These are phyloP conservation scores for Catalaphyllia jardinei DNA, from an alignment of 64 coral and sea anemone genomes.

Conservation along the genomic window DNA sequence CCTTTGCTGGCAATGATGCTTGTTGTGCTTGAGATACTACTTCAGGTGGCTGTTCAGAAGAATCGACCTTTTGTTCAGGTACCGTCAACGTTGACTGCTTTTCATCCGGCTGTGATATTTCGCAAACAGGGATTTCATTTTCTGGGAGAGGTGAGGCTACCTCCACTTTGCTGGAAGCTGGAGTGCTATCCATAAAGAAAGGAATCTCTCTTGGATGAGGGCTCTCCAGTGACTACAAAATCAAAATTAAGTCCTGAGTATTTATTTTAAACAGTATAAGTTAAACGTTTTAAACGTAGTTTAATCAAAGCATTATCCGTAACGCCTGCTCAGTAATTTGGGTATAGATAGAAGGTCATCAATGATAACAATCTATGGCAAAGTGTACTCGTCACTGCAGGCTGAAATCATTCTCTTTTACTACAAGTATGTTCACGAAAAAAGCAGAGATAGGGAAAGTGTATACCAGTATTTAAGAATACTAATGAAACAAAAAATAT, in stretches of 20 bases:
- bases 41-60: slow-evolving; percentile 22
- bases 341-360: slow-evolving; percentile 72
- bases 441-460: no score
- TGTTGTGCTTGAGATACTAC: background rate
- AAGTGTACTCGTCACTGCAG: slow-evolving; percentile 47
- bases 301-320: no score
- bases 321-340: slow-evolving; percentile 82
- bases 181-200: slow-evolving; percentile 17
- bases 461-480: no score
- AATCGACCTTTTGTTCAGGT: slow-evolving; percentile 12
- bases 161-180: background rate
- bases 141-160: background rate
- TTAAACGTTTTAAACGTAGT: no score
- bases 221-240: slow-evolving; percentile 2
- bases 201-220: slow-evolving; percentile 21
- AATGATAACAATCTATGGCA: slow-evolving; percentile 37
- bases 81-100: background rate
- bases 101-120: slow-evolving; percentile 15
- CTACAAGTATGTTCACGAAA: background rate
- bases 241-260: background rate
- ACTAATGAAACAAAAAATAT: no score
- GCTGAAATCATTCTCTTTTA: background rate
- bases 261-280: background rate
- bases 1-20: background rate
- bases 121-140: background rate